These are phyloP conservation scores for Octodonta nipae DNA, from an alignment of 2,888 invertebrate genomes.

Conservation along the genomic window DNA sequence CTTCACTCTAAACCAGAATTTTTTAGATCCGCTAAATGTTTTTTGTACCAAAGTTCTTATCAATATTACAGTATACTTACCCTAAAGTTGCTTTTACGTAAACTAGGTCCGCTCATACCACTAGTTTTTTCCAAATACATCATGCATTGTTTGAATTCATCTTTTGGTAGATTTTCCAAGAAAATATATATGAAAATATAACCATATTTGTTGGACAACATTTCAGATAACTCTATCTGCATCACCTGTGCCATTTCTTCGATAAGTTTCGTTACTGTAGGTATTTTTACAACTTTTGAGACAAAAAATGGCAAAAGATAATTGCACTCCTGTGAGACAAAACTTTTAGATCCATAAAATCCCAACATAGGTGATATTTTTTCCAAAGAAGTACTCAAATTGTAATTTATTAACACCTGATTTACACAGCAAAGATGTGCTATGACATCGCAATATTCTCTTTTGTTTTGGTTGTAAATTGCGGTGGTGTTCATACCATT, in stretches of 20 bases:
- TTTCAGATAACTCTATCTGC: slow-evolving; percentile 44
- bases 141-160: slow-evolving; percentile 47
- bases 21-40: not conserved
- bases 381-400: slow-evolving; percentile 44
- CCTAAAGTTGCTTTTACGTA: slow-evolving; percentile 52
- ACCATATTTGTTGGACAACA: slow-evolving; percentile 52
- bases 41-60: not conserved
- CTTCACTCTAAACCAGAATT: no score
- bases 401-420: slow-evolving; percentile 40
- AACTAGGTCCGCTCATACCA: slow-evolving; percentile 39
- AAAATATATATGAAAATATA: slow-evolving; percentile 59
- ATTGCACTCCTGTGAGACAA: slow-evolving; percentile 45
- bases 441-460: slow-evolving; percentile 43
- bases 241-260: slow-evolving; percentile 48
- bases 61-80: slow-evolving; percentile 23
- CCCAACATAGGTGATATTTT: slow-evolving; percentile 55
- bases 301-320: slow-evolving; percentile 52
- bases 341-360: slow-evolving; percentile 34
- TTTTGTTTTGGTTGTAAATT: slow-evolving; percentile 49
- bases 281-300: slow-evolving; percentile 44
- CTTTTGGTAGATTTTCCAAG: slow-evolving; percentile 43
- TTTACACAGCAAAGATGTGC: slow-evolving; percentile 48
- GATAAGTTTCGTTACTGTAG: slow-evolving; percentile 46
- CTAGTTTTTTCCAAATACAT: slow-evolving; percentile 49
- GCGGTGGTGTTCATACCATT: slow-evolving; percentile 41